Conservation (phyloP, 2,888 invertebrate species). For the Terebella lapidaria region DNA sequence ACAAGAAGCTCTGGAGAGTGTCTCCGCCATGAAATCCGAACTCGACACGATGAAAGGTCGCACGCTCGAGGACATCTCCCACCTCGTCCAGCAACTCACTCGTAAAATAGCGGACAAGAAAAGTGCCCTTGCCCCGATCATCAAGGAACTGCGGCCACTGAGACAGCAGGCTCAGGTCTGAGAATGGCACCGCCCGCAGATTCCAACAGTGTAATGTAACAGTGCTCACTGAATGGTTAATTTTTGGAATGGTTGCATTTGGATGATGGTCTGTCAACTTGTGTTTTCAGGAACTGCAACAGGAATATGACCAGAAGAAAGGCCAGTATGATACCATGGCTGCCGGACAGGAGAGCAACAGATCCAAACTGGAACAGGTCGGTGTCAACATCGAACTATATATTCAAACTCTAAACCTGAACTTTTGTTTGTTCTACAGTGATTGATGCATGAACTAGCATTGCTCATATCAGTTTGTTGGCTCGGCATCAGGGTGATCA, state of each 20-base stretch:
- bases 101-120: constrained; percentile 63
- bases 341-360: constrained; percentile 58
- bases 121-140: constrained; percentile 60
- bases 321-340: constrained; percentile 64
- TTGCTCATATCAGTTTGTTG: too few species aligned
- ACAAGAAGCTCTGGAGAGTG: constrained; percentile 60
- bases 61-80: constrained; percentile 58
- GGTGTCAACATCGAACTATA: not conserved
- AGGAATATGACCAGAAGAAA: constrained; percentile 66
- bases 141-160: constrained; percentile 63
- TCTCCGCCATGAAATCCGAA: constrained; percentile 58
- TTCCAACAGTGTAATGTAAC: not conserved
- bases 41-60: constrained; percentile 57
- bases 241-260: not conserved
- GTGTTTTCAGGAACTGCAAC: constrained; percentile 59
- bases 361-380: constrained; percentile 59
- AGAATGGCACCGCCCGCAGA: not conserved
- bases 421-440: too few species aligned
- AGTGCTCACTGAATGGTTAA: not conserved
- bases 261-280: not conserved
- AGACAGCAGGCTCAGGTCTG: constrained; percentile 61
- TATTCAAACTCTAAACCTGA: not conserved
- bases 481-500: too few species aligned
- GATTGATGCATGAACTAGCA: too few species aligned
- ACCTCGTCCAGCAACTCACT: constrained; percentile 57